Conservation (phyloP, 2,113 vertebrate genomes). For the Passer domesticus region DNA sequence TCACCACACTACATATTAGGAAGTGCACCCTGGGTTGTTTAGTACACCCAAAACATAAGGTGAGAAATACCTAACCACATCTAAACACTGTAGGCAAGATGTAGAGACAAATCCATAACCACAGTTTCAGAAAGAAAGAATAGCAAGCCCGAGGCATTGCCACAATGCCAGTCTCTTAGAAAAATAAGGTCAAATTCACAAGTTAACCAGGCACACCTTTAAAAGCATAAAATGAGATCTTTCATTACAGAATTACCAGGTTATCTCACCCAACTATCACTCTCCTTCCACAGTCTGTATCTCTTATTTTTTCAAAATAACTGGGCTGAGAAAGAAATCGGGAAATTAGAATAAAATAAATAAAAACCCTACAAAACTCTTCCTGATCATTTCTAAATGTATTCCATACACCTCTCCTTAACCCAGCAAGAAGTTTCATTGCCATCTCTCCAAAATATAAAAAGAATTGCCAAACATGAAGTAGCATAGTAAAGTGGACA, state of each 20-base stretch:
- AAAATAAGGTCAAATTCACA: neutral
- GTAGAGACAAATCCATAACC: neutral
- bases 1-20: neutral
- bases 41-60: neutral
- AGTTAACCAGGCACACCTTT: neutral
- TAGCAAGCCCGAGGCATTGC: neutral
- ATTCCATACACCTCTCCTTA: neutral
- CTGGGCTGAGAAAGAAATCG: neutral
- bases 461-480: neutral
- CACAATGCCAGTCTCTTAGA: neutral
- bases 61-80: neutral
- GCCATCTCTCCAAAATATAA: neutral
- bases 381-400: neutral
- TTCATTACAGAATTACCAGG: neutral
- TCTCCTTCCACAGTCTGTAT: neutral
- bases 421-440: neutral
- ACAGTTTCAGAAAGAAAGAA: neutral
- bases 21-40: neutral
- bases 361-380: neutral
- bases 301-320: neutral
- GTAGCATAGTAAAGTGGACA: conserved; percentile 34
- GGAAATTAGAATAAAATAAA: conserved; percentile 1
- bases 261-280: neutral
- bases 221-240: neutral
- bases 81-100: neutral